Base-by-base conservation (phyloP, 2,797 vertebrate genomes). In the Gambusia yucatana region DNA sequence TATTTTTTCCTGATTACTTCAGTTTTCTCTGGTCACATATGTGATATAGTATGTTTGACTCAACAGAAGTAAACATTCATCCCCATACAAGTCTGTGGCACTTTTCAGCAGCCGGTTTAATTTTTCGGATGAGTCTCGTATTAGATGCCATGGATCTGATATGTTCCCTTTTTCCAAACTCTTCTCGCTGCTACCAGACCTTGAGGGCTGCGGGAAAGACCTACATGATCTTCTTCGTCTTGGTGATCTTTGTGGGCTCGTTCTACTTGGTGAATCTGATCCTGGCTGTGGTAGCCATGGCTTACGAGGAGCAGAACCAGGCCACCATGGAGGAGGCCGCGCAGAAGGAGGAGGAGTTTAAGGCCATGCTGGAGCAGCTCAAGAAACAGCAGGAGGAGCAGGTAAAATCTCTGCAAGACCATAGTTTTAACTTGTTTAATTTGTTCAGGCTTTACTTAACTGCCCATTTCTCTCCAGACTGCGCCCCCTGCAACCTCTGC, bases 201-300 rank as follows among this genome's bases (percentile, higher is more conserved):
- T 93, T 99, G 88, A 94, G 98, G 88, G 98, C 98, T 0, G 98
- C 98, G 59, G 98, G 98, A 73, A 99, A 99, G 94, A 99, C 98
- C 76, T 99, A 99, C 95, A 99, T 99, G 98, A 97, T 99, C 93
- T 99, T 99, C 94, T 99, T 99, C 41, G 97, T 99, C 83, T 88
- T 99, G 95, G 98, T 99, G 91, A 99, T 99, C 93, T 99, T 99
- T 33, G 97, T 99, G 95, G 98, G 98, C 0, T 99, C 98, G 0
- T 99, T 99, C 95, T 99, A 99, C 86, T 91, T 99, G 95, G 98
- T 99, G 63, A 99, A 99, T 81, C 94, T 99, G 73, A 99, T 99
- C 79, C 84, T 99, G 96, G 98, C 98, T 94, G 98, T 99, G 93
- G 98, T 99, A 3, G 98, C 98, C 81, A 99, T 99, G 98, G 98